Base-by-base conservation (phyloP, 37 sponge, comb jelly and placozoan species). In the Oopsacas minuta region DNA sequence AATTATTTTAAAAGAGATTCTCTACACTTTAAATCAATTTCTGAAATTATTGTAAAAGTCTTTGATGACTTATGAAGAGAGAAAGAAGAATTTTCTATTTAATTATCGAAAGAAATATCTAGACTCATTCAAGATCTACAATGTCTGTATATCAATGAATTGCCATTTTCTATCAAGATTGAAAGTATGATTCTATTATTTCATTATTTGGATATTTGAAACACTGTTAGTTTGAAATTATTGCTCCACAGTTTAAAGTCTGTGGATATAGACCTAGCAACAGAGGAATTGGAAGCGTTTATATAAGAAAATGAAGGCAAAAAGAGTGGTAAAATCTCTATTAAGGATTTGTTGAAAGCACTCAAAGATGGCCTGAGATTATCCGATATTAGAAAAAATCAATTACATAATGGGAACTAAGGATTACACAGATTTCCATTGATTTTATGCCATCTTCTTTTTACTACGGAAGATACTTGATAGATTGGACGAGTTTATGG, bases 131-230 rank as follows among this genome's bases (percentile, higher is more conserved):
- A 42, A 42, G 49, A 42, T 42, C 15, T 42, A 42, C 49, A 15
- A 42, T 42, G 49, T 42, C 49, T 42, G 12, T 42, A 42, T 42
- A 42, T 42, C 49, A 42, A 42, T 42, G 49, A 42, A 42, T 15
- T 42, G 8, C 49, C 49, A 42, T 42, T 17, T 42, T 42, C 49
- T 42, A 15, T 42, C 8, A 42, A 42, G 49, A 42, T 42, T 15
- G 49, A 42, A 17, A 42, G 49, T 42, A 42, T 12, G 7, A 61
- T n/a, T 61, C 28, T 7, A 61, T 12, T 61, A 12, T 61, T 20
- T 61, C 75, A 61, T 61, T 61, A 61, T 61, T n/a, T 61, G 30
- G 75, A 61, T 61, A n/a, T 61, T 61, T 25, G 75, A 10, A n/a
- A 61, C 30, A 61, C 17, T 25, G 1, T 61, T 12, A 25, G 75